These are phyloP conservation scores for Calliopum simillimum DNA, from an alignment of 2,888 invertebrate species.

Conservation along the genomic window DNA sequence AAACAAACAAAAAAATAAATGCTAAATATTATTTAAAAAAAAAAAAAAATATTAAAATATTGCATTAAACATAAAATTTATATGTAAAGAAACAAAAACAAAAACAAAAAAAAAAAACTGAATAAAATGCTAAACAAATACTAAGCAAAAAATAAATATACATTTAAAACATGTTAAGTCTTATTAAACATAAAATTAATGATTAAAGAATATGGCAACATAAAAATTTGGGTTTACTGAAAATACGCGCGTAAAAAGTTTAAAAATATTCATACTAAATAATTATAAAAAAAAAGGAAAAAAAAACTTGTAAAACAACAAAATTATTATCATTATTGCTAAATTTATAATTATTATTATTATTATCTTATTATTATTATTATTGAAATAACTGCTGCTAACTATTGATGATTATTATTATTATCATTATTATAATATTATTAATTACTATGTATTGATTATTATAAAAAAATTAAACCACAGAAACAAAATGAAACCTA, in stretches of 20 bases:
- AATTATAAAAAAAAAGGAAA: constrained; percentile 49
- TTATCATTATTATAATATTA: constrained; percentile 13
- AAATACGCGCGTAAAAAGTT: constrained; percentile 48
- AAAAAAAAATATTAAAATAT: background rate
- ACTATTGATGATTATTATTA: constrained; percentile 51
- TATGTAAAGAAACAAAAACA: background rate
- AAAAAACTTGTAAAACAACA: constrained; percentile 33
- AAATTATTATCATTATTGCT: constrained; percentile 35
- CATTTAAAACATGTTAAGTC: constrained; percentile 32
- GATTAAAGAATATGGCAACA: constrained; percentile 43
- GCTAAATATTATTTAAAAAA: background rate
- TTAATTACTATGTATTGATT: constrained; percentile 20
- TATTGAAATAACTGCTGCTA: constrained; percentile 17
- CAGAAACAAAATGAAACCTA: constrained; percentile 24
- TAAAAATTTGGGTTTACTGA: constrained; percentile 11
- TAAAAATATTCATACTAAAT: constrained; percentile 29
- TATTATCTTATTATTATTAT: constrained; percentile 14
- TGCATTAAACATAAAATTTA: constrained; percentile 1
- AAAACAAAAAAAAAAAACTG: constrained; percentile 12
- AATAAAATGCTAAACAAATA: background rate
- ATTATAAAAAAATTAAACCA: constrained; percentile 26
- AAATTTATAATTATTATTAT: constrained; percentile 51
- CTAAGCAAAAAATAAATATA: constrained; percentile 30
- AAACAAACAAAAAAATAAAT: background rate
- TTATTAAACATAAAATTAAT: constrained; percentile 41